Evolutionary conservation across 2,888 invertebrate species (phyloP), one percentile per base, ranked within the genome.

Genomic region (Argyresthia goedartella): DNA sequence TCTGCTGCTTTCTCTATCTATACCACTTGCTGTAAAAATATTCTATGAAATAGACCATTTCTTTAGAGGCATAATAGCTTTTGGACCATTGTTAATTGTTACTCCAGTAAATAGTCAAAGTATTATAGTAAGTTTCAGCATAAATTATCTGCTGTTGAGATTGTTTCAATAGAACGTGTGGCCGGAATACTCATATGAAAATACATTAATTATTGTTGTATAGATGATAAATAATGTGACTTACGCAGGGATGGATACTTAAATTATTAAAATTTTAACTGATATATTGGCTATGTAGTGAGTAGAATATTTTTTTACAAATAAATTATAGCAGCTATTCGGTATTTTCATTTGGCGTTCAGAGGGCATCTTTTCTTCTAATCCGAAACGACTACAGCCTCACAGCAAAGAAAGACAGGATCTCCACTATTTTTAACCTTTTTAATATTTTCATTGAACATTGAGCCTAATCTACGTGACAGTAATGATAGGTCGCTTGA

Each of bases 291-390:
- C 89, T 90, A 89, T 88, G 88, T 89, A 89, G 89, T 88, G 85
- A 84, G 89, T 89, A 90, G 89, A 88, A 88, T 90, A 90, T 90
- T 90, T 90, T 90, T 90, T 90, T 90, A 90, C 89, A 89, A 89
- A 89, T 89, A 90, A 90, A 89, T 81, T 80, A 84, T 87, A 87
- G 87, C 87, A 86, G 87, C 86, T 86, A 87, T 51, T 14, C 50
- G 49, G 54, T 53, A 39, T 55, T 55, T 55, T 50, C 6, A 25
- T 25, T 25, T 25, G 2, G 25, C 25, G 25, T 25, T 25, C 6
- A 25, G 25, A 25, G 25, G 25, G 25, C 25, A 6, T 25, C 2
- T 25, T 4, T 25, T 2, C 6, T 25, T 6, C 6, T 4, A 25
- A 25, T 25, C 25, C 25, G 3, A 4, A 25, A 25, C 25, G 25